Conservation (phyloP, 1,140 invertebrate species). For the Pseudomyrmex concolor region DNA sequence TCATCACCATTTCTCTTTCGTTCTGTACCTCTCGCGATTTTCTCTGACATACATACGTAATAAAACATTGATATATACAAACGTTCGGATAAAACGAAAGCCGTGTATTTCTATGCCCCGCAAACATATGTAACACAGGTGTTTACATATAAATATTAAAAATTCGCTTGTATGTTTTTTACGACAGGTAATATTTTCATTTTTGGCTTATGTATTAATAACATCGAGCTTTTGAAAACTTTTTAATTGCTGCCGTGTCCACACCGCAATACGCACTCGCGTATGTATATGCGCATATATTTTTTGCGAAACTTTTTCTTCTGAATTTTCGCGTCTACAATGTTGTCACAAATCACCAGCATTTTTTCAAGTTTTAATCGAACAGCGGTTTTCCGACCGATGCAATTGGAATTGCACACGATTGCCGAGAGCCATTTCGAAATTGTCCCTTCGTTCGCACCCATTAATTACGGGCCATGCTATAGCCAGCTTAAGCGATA, state of each 20-base stretch:
- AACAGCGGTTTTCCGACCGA: constrained; percentile 67
- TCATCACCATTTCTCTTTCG: constrained; percentile 40
- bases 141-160: too few relatives aligned
- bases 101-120: not conserved
- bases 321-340: constrained; percentile 29
- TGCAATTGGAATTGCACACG: constrained; percentile 75
- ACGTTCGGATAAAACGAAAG: not conserved
- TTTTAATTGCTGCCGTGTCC: too few relatives aligned
- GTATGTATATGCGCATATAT: too few relatives aligned
- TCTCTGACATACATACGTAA: constrained; percentile 1
- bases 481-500: constrained; percentile 68
- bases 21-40: constrained; percentile 20
- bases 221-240: too few relatives aligned
- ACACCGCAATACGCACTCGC: too few relatives aligned
- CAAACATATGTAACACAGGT: not conserved
- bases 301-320: not conserved
- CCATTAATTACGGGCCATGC: constrained; percentile 66
- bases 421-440: constrained; percentile 72
- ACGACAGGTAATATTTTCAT: not conserved
- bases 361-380: constrained; percentile 62
- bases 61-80: constrained; percentile 13
- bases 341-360: constrained; percentile 39
- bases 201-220: too few relatives aligned
- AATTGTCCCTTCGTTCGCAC: constrained; percentile 70
- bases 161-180: too few relatives aligned